Conservation (phyloP, 2,113 vertebrate genomes). For the Arvicanthis niloticus region DNA sequence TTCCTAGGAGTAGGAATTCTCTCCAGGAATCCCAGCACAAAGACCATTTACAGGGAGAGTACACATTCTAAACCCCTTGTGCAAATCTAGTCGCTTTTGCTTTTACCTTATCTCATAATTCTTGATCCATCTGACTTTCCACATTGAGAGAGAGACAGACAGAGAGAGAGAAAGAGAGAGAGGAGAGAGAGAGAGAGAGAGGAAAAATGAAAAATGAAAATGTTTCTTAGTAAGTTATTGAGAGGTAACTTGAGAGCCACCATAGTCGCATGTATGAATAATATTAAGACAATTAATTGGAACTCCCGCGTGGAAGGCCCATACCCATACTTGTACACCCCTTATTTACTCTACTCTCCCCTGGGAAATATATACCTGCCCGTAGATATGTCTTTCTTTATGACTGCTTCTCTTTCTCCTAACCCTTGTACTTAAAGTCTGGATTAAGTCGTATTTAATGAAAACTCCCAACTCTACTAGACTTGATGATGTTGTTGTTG, state of each 20-base stretch:
- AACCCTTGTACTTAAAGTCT: neutral
- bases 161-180: neutral
- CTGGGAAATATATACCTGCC: neutral
- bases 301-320: neutral
- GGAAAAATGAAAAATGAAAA: neutral
- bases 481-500: neutral
- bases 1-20: neutral
- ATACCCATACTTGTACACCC: neutral
- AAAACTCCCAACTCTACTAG: neutral
- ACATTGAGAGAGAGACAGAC: neutral
- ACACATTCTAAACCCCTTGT: neutral
- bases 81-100: neutral
- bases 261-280: neutral
- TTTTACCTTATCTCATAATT: neutral
- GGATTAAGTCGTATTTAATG: neutral
- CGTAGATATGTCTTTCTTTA: neutral
- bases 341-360: neutral
- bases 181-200: neutral
- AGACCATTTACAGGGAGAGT: neutral
- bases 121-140: neutral
- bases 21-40: neutral
- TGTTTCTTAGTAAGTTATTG: neutral
- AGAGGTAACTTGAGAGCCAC: neutral
- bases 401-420: neutral
- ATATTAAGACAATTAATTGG: neutral